These are phyloP conservation scores for Nesogale talazaci DNA, from an alignment of 2,113 vertebrate genomes.

Conservation along the genomic window DNA sequence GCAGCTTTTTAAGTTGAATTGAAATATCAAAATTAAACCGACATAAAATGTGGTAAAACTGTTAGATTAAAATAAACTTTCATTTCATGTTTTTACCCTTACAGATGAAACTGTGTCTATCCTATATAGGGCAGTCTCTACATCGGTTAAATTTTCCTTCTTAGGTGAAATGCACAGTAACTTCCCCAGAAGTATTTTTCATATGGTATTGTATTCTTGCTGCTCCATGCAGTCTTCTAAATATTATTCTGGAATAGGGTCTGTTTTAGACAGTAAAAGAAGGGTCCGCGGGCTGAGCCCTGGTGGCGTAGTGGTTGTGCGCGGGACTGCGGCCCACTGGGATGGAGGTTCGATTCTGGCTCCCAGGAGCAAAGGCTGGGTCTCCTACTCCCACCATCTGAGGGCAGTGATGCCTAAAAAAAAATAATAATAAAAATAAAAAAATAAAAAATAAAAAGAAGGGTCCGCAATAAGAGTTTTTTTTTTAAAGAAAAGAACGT, in stretches of 20 bases:
- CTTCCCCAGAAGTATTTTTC: neutral
- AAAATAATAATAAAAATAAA: neutral
- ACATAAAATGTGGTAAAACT: neutral
- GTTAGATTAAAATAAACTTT: slow-evolving; percentile 19
- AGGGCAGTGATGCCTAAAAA: too few species aligned
- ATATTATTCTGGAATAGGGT: slow-evolving; percentile 39
- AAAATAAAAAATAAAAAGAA: too few species aligned
- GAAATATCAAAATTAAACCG: slow-evolving; percentile 52
- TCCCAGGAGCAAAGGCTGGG: too few species aligned
- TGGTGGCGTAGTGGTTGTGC: too few species aligned
- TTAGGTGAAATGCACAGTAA: neutral
- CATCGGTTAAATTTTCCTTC: slow-evolving; percentile 35
- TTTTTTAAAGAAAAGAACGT: neutral
- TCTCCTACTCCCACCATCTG: too few species aligned
- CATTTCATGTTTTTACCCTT: slow-evolving; percentile 4
- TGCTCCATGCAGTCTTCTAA: slow-evolving; percentile 26
- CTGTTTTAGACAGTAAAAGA: neutral
- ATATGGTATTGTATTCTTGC: neutral
- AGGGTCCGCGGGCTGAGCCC: neutral
- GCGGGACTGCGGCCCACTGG: too few species aligned
- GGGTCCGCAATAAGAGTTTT: too few species aligned
- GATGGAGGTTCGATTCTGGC: too few species aligned
- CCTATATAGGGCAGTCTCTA: neutral
- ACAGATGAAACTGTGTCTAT: neutral
- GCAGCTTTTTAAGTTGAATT: neutral